A percentile compares a stretch with the other conserved stretches of the same genome.
phyloP scores from a whole-genome alignment of 2,888 invertebrate species.

The Tanaodytes sp. region DNA sequence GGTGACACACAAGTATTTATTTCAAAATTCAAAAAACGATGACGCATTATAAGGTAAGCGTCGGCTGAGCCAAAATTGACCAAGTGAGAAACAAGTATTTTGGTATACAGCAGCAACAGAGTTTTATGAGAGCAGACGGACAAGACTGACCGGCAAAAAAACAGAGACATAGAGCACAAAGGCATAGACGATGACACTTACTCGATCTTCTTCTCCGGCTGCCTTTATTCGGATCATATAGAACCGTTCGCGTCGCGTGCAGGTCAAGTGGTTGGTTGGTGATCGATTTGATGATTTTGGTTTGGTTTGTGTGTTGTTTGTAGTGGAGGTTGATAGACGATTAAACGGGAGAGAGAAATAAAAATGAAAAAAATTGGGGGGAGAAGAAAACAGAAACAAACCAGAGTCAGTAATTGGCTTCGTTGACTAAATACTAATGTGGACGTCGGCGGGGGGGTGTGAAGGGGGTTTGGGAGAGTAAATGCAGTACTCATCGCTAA shows the following conservation, averaged over 20 bases:
- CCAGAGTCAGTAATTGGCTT: conserved; percentile 72
- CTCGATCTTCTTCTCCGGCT: conserved; percentile 81
- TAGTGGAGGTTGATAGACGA: conserved; percentile 59
- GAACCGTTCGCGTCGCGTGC: conserved; percentile 69
- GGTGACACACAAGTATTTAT: conserved; percentile 4
- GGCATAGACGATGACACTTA: conserved; percentile 74
- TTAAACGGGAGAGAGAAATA: conserved; percentile 58
- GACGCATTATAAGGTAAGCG: conserved; percentile 9
- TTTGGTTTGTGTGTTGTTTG: conserved; percentile 66
- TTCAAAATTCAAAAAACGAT: not conserved
- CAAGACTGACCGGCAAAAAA: conserved; percentile 61
- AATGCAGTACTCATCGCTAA: conserved; percentile 46
- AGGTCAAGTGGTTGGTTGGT: conserved; percentile 63
- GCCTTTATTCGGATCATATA: conserved; percentile 74
- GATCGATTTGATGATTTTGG: conserved; percentile 65
- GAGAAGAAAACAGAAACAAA: conserved; percentile 69
- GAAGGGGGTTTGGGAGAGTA: conserved; percentile 5
- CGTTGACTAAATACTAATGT: conserved; percentile 62
- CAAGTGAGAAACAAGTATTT: conserved; percentile 21
- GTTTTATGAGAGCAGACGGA: conserved; percentile 60
- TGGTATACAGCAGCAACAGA: conserved; percentile 53
- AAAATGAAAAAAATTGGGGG: conserved; percentile 67
- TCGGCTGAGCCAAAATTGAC: conserved; percentile 38
- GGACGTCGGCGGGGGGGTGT: conserved; percentile 1
- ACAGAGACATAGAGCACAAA: conserved; percentile 59